Base-by-base conservation (phyloP, 2,797 vertebrate genomes). In the Enteromius thamalakanensis region DNA sequence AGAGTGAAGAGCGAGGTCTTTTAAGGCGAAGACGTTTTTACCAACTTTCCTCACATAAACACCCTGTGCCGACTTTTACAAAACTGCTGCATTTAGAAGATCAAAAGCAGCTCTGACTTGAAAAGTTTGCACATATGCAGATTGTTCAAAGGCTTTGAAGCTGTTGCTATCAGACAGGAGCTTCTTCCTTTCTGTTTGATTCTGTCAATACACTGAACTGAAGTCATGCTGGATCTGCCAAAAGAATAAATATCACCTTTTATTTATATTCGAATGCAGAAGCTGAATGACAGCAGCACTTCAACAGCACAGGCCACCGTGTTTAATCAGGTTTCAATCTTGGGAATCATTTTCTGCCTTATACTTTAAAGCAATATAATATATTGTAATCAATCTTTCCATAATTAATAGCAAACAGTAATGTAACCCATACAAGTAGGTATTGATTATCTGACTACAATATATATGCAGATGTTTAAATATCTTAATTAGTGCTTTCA, bases 41-140 rank as follows among this genome's bases (percentile, higher is more conserved):
- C 65, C 15, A 69, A 79, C 77, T 79, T 68, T 79, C 42, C 19
- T 69, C 15, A 12, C 29, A 42, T 68, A 74, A 75, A 70, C 23
- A 62, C 15, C 32, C 37, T 37, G 55, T 77, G 71, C 67, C 78
- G 68, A 62, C 68, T 78, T 74, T 49, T 58, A 58, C 23, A 51
- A 65, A 51, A 82, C 79, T 10, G 42, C 78, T 42, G 34, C 34
- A n/a, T 21, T 21, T 37, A 65, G 6, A 68, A 19, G 32, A 79
- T 79, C 14, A 69, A 69, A 79, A 69, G 29, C 45, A 51, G 65
- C 47, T n/a, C 64, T 42, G 47, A 55, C 49, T 55, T 69, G 12
- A 26, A 51, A 67, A 29, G 37, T 42, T 55, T 40, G 34, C 64
- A 34, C 26, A 64, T 21, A 32, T 17, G 65, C n/a, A 58, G 37